These are phyloP conservation scores for Yponomeuta evonymella DNA, from an alignment of 2,888 invertebrate genomes.

Conservation along the genomic window DNA sequence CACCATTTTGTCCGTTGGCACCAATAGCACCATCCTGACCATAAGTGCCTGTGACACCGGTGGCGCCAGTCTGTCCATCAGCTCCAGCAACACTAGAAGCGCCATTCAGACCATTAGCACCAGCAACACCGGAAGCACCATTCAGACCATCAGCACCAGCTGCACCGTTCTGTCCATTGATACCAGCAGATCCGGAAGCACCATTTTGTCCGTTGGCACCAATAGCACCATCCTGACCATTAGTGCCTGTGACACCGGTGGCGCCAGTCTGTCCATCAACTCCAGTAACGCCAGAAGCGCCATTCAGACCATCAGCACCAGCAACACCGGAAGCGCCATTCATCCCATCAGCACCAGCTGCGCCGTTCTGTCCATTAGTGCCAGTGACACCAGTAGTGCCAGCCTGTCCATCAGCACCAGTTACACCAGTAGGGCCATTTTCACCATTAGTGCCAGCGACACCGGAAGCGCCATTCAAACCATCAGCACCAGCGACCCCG, in stretches of 20 bases:
- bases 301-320: too few species aligned
- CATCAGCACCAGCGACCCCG: background rate
- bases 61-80: too few species aligned
- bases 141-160: too few species aligned
- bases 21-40: background rate
- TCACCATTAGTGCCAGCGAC: slow-evolving; percentile 19
- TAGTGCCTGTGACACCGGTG: too few species aligned
- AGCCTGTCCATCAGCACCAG: too few species aligned
- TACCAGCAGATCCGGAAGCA: slow-evolving; percentile 28
- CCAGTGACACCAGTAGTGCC: background rate
- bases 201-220: slow-evolving; percentile 24
- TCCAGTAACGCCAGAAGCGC: background rate
- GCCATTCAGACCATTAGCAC: too few species aligned
- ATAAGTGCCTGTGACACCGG: background rate
- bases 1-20: slow-evolving; percentile 10
- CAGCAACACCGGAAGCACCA: too few species aligned
- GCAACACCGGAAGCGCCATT: too few species aligned
- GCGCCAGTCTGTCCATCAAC: background rate
- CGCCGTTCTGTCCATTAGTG: too few species aligned
- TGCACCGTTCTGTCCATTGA: too few species aligned
- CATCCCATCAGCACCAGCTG: too few species aligned
- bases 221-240: background rate
- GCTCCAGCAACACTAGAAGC: too few species aligned
- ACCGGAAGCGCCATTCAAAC: slow-evolving; percentile 26
- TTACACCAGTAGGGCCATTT: background rate